These are phyloP conservation scores for Metacarcinus magister DNA, from an alignment of 2,888 invertebrate species.

Conservation along the genomic window DNA sequence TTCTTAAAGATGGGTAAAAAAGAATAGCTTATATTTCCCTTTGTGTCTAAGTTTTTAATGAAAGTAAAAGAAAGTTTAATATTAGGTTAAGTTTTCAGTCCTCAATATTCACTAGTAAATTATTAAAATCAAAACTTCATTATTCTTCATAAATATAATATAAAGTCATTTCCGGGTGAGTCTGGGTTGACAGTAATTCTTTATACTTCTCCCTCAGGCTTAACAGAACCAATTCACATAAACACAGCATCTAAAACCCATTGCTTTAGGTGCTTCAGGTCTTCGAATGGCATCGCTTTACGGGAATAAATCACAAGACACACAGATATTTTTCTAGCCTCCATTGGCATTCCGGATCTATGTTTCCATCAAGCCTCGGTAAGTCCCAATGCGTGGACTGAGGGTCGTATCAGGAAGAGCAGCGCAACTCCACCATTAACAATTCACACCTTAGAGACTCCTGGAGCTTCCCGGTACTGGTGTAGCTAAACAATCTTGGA, in stretches of 20 bases:
- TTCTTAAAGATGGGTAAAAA: no score
- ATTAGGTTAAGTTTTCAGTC: no score
- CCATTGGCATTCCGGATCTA: slow-evolving; percentile 7
- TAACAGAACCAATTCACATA: no score
- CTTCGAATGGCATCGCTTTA: background rate
- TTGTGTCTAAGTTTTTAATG: no score
- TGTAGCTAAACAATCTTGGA: background rate
- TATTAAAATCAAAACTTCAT: no score
- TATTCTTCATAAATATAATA: no score
- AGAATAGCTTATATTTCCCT: no score
- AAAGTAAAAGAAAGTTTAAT: no score
- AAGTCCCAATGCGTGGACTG: slow-evolving; percentile 10
- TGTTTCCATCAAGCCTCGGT: slow-evolving; percentile 30
- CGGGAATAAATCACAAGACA: background rate
- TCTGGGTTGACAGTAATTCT: no score
- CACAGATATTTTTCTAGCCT: slow-evolving; percentile 4
- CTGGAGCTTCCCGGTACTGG: background rate
- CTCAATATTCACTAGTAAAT: no score
- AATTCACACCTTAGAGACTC: background rate
- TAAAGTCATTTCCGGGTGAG: no score
- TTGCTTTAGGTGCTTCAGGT: background rate
- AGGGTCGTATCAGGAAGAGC: background rate
- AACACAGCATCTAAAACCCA: background rate
- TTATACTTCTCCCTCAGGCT: no score
- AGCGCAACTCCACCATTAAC: background rate